A percentile compares a stretch with the other conserved stretches of the same genome.
These are phyloP conservation scores for Sebastiscus tertius DNA, from an alignment of 2,797 vertebrate genomes.

Conservation along the genomic window DNA sequence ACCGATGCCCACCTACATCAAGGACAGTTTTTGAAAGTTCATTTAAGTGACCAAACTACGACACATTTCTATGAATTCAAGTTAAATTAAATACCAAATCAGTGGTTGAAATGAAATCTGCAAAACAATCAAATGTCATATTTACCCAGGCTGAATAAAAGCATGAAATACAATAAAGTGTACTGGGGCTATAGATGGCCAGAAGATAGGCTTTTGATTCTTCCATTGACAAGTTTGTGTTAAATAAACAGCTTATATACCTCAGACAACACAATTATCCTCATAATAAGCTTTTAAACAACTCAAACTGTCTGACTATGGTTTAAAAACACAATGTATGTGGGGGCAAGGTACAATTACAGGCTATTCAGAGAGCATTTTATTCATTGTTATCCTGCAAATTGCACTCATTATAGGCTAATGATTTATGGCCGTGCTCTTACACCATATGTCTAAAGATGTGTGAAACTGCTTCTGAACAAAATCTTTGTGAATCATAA, in stretches of 20 bases:
- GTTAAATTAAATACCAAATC: neutral
- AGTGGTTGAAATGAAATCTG: neutral
- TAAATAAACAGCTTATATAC: neutral
- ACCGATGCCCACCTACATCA: neutral
- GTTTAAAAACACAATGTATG: neutral
- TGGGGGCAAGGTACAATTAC: slow-evolving; percentile 7
- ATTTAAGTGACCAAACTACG: neutral
- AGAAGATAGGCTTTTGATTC: neutral
- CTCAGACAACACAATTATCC: neutral
- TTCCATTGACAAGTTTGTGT: neutral
- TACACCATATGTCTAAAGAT: neutral
- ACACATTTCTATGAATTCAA: neutral
- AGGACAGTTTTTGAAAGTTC: neutral
- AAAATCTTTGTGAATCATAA: slow-evolving; percentile 6
- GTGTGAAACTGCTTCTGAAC: neutral
- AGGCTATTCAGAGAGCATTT: neutral
- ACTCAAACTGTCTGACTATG: neutral
- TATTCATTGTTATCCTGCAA: slow-evolving; percentile 2
- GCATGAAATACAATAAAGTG: neutral
- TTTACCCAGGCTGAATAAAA: neutral
- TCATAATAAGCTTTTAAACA: neutral
- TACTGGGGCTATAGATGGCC: no score
- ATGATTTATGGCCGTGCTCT: neutral
- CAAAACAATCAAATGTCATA: neutral
- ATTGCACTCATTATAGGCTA: neutral